phyloP scores from a whole-genome alignment of 2,797 vertebrate species.

The Sebastes itinus region DNA sequence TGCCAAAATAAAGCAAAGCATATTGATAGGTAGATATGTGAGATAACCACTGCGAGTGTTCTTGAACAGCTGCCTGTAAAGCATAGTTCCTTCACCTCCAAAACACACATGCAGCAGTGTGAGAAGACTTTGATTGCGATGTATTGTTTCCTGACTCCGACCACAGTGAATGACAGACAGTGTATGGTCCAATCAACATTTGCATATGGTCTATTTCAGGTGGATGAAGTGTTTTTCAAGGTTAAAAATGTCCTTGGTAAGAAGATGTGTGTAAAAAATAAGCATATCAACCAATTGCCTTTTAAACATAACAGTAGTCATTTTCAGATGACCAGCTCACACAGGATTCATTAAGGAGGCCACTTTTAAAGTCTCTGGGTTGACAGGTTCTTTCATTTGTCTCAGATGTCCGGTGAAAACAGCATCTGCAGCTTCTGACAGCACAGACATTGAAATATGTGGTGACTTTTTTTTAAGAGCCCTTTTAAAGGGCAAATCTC shows the following conservation, averaged over 20 bases:
- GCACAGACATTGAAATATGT: neutral
- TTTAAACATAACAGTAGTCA: neutral
- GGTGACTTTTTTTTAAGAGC: conserved; percentile 1
- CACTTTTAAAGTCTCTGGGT: neutral
- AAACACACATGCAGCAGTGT: neutral
- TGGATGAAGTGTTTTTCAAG: conserved; percentile 24
- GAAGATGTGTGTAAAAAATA: conserved; percentile 29
- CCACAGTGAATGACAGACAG: conserved; percentile 52
- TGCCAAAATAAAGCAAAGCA: neutral
- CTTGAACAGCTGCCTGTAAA: neutral
- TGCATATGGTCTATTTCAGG: conserved; percentile 38
- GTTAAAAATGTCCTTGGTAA: conserved; percentile 23
- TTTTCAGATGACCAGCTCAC: neutral
- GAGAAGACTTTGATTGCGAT: neutral
- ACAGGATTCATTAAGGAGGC: neutral
- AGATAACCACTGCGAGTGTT: neutral
- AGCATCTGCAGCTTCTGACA: neutral
- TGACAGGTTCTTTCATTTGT: neutral
- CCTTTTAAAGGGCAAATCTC: conserved; percentile 56
- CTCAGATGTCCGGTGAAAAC: neutral
- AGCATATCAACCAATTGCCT: conserved; percentile 19
- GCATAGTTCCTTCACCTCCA: neutral
- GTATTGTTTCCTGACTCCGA: neutral
- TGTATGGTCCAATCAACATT: neutral
- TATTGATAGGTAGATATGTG: conserved; percentile 68